phyloP scores from a whole-genome alignment of 2,888 invertebrate species.

The Stenchaetothrips biformis region DNA sequence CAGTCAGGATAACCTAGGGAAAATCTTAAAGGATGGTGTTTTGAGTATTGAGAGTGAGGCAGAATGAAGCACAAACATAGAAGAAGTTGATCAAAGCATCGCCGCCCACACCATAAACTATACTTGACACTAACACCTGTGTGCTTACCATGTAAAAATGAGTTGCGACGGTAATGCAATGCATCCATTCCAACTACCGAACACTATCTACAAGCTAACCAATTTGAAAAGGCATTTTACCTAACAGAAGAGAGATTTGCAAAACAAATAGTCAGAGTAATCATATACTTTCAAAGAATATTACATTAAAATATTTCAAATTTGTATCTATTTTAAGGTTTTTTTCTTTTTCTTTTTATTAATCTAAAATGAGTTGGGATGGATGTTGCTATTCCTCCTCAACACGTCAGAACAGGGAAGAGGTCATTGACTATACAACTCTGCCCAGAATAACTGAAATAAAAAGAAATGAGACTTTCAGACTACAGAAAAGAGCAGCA shows the following conservation, averaged over 20 bases:
- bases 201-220: neutral
- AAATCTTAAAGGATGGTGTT: too few relatives aligned
- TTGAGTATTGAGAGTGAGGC: conserved; percentile 25
- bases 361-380: neutral
- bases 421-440: conserved; percentile 89
- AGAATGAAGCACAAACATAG: conserved; percentile 30
- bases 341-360: too few relatives aligned
- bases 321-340: neutral
- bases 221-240: neutral
- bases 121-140: neutral
- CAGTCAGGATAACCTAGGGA: too few relatives aligned
- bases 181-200: conserved; percentile 3
- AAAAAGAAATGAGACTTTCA: conserved; percentile 43
- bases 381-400: conserved; percentile 26
- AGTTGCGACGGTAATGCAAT: conserved; percentile 10
- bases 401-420: conserved; percentile 62
- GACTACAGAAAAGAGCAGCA: neutral
- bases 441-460: conserved; percentile 87
- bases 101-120: neutral
- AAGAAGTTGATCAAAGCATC: neutral
- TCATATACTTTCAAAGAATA: neutral
- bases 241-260: neutral
- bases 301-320: neutral
- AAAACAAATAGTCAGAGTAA: neutral
- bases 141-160: conserved; percentile 11